Base-by-base conservation (phyloP, 2,113 vertebrate genomes). In the Stigmatopora nigra region DNA sequence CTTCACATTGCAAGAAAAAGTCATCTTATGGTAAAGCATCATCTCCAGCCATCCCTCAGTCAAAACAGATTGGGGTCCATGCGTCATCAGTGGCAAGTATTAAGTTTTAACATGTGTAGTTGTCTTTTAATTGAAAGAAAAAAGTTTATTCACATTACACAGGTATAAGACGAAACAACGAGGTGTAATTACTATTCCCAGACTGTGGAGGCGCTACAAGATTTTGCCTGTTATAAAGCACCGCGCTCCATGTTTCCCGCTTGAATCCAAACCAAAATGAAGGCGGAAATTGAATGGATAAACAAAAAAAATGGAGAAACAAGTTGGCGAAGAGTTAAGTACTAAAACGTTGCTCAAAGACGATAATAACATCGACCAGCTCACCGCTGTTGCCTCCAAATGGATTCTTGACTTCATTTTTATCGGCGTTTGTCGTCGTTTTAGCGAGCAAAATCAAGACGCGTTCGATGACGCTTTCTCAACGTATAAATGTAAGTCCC, bases 381-480 rank as follows among this genome's bases (percentile, higher is more conserved):
- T 88, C 0, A 61, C 69, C 0, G 38, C 48, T 0, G 72, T 89
- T 0, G 86, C 79, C 5, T 56, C 62, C 0, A 59, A 20, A 0
- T 90, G 88, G 91, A 89, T 88, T 31, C 4, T 83, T 6, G 89
- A 92, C 52, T 92, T 89, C 3, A 38, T 75, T 67, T 90, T 90
- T 62, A 10, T 82, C 0, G 82, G 69, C 15, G 4, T 90, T 46
- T 89, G 84, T 77, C 86, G 75, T 2, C 57, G 56, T 22, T 92
- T 89, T 51, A 86, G 76, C 58, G 82, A 86, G 3, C 65, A 46
- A 0, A 70, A 85, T 13, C 19, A 60, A 0, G 71, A 71, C 0
- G 78, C 87, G 17, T 91, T 91, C 60, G 72, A 61, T 0, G 62
- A 74, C 52, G 72, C 65, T 1, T 38, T 89, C 2, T 49, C 73